Base-by-base conservation (phyloP, 1,140 invertebrate genomes). In the Latrodectus geometricus region DNA sequence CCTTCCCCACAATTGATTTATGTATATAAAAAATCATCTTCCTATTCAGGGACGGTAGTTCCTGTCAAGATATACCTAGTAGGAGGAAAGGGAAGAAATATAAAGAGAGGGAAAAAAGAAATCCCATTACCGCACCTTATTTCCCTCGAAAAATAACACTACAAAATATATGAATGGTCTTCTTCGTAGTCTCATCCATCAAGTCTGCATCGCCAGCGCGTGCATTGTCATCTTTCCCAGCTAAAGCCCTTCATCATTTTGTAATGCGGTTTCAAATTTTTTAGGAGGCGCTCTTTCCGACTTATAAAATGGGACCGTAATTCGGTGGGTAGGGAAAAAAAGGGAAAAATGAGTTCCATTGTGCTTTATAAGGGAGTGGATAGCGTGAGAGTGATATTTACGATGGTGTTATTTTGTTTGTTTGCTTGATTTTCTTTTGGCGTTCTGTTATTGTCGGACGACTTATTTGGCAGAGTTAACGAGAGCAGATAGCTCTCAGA, bases 191-290 rank as follows among this genome's bases (percentile, higher is more conserved):
- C 54, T 61, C 54, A 61, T 61, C 54, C 17, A 61, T 61, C 54
- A 61, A 61, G 17, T 11, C 54, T 61, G 54, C 54, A 61, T 11
- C 17, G 54, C 54, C 17, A 17, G 11, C 11, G 11, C 54, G 54
- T 61, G 54, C 54, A 17, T 61, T 61, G 54, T 61, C 54, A 61
- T 61, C 17, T 61, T 61, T 61, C 17, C 54, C 17, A 17, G 11
- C 11, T 11, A 61, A 61, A 61, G 17, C 54, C 54, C 54, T 61
- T 61, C 17, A 61, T 61, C 54, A 61, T 61, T 61, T 61, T 61
- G 54, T 61, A 61, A 61, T 61, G 54, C 54, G 54, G 54, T 61
- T 61, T 61, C 54, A 61, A 61, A 61, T 61, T 61, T 61, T 61
- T 61, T 61, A 61, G 54, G 17, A 61, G 54, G 11, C 54, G 11